These are phyloP conservation scores for Ascidia mentula DNA, from an alignment of 23 tunicate genomes.

Conservation along the genomic window DNA sequence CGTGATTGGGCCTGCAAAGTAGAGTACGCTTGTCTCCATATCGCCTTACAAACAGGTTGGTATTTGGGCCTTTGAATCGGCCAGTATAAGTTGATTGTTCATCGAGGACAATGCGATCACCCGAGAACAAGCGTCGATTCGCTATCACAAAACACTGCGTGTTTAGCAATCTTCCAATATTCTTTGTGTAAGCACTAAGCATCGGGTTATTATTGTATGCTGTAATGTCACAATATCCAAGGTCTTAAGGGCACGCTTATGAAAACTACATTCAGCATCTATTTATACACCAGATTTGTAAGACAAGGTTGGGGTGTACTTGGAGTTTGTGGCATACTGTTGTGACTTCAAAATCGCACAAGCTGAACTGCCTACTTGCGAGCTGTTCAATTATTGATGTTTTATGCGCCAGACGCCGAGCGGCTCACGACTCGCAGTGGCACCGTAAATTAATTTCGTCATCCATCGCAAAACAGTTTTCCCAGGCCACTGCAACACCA, in stretches of 20 bases:
- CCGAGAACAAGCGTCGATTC: background rate
- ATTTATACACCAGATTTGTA: no score
- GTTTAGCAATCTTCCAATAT: background rate
- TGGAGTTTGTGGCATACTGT: no score
- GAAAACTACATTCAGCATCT: no score
- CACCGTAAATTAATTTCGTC: background rate
- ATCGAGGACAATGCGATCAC: background rate
- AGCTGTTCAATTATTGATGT: background rate
- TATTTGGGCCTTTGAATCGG: background rate
- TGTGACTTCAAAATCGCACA: no score
- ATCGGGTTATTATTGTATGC: background rate
- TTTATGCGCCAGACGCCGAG: constrained; percentile 5
- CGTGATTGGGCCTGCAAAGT: background rate
- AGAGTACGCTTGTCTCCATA: background rate
- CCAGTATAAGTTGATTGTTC: background rate
- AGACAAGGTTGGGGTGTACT: no score
- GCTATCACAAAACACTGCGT: background rate
- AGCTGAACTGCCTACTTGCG: background rate
- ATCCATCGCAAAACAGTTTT: background rate
- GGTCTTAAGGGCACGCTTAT: constrained; percentile 9
- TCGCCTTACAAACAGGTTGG: background rate
- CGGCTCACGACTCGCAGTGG: background rate
- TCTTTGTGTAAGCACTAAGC: background rate
- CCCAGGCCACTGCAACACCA: no score
- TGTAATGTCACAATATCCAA: background rate